phyloP scores from a whole-genome alignment of 2,113 vertebrate species.

The Canis aureus region DNA sequence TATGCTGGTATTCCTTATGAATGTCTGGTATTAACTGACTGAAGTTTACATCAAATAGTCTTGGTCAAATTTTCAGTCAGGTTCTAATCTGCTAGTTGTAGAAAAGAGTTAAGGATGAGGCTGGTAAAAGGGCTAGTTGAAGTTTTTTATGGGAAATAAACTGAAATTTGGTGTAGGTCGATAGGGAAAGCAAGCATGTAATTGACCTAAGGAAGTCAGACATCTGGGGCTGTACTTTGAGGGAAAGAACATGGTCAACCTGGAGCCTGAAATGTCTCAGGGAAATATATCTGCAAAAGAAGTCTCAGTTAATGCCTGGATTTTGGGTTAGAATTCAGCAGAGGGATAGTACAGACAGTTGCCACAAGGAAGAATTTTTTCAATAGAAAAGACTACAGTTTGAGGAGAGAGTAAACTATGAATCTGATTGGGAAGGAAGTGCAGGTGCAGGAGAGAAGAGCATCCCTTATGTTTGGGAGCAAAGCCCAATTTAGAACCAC shows the following conservation, averaged over 20 bases:
- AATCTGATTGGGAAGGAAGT: neutral
- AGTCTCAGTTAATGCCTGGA: neutral
- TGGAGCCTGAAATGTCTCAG: neutral
- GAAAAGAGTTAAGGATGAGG: neutral
- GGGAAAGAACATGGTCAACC: neutral
- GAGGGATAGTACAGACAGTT: neutral
- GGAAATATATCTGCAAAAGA: neutral
- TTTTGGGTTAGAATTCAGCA: neutral
- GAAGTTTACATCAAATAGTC: neutral
- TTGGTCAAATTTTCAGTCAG: constrained; percentile 29
- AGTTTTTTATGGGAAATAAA: neutral
- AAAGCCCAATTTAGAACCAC: neutral
- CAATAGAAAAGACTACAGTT: neutral
- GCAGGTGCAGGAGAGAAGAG: neutral
- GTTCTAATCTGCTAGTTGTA: neutral
- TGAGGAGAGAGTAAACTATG: neutral
- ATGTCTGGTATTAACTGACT: neutral
- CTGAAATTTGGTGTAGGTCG: neutral
- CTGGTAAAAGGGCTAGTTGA: neutral
- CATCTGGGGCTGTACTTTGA: neutral
- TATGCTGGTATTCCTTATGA: neutral
- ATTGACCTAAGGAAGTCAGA: constrained; percentile 18
- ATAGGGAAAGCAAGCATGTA: neutral
- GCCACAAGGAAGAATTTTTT: neutral
- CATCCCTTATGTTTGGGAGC: neutral